These are phyloP conservation scores for Odobenus rosmarus DNA, from an alignment of 2,113 vertebrate species.

Conservation along the genomic window DNA sequence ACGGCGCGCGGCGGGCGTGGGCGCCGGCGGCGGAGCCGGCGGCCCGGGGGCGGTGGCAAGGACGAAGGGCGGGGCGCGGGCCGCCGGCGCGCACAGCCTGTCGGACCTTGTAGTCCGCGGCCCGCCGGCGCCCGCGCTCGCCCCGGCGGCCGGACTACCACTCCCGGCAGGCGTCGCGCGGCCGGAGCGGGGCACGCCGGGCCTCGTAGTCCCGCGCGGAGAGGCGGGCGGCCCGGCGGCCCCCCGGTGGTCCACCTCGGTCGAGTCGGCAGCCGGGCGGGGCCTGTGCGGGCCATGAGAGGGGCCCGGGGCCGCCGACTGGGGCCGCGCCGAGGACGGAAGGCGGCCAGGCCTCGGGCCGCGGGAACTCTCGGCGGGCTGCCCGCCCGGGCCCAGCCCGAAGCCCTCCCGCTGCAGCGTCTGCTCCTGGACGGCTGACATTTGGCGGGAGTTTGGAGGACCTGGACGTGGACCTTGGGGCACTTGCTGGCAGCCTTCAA, in stretches of 20 bases:
- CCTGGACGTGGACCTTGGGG: neutral
- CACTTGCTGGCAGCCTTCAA: neutral
- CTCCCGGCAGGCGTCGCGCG: slow-evolving; percentile 31
- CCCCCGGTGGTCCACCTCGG: neutral
- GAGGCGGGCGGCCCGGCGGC: neutral
- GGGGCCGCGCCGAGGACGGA: neutral
- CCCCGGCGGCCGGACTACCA: slow-evolving; percentile 15
- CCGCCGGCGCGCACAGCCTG: neutral
- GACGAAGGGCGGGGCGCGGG: slow-evolving; percentile 74
- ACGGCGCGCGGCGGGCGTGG: neutral
- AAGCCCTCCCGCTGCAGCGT: neutral
- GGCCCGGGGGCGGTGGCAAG: slow-evolving; percentile 68
- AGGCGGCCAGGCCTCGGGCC: neutral
- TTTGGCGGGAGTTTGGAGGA: neutral
- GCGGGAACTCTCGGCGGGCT: neutral
- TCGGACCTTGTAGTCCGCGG: slow-evolving; percentile 21
- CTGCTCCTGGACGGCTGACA: neutral
- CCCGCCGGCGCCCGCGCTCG: accelerated
- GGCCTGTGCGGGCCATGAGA: neutral
- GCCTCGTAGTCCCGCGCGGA: slow-evolving; percentile 34
- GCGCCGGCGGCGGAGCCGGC: neutral
- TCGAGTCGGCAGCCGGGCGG: neutral
- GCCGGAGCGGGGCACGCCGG: slow-evolving; percentile 1
- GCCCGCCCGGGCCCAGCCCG: neutral
- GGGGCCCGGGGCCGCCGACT: neutral